Evolutionary conservation across 2,888 invertebrate genomes (phyloP).

Genomic region (Ellobium chinense): DNA sequence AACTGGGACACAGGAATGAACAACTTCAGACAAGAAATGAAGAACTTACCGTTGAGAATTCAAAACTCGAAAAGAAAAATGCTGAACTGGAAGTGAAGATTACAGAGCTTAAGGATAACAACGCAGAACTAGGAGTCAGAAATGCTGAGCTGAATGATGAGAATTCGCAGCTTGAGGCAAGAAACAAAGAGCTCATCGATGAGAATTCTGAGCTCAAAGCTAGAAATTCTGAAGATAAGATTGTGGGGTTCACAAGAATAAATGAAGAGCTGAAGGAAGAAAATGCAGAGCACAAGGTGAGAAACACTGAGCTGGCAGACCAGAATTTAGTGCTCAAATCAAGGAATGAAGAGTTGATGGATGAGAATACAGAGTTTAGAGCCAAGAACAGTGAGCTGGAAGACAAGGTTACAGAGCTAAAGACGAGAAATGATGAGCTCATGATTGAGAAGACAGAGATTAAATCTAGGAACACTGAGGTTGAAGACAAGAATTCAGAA

Average conservation of each 20-base stretch:
- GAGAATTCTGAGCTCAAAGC: no score
- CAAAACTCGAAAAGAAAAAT: not conserved
- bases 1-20: not conserved
- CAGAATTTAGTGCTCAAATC: no score
- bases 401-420: not conserved
- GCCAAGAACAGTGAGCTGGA: not conserved
- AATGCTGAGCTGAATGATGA: no score
- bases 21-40: not conserved
- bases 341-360: not conserved
- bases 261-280: no score
- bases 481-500: no score
- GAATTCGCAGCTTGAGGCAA: no score
- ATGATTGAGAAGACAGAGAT: not conserved
- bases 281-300: no score
- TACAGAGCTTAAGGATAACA: not conserved
- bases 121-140: not conserved
- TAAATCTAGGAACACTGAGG: not conserved
- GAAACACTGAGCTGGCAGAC: no score
- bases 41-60: not conserved
- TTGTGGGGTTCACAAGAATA: no score
- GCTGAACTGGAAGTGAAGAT: not conserved
- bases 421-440: not conserved
- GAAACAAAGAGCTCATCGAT: no score
- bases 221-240: no score
- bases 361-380: not conserved